Conservation (phyloP, 1,140 invertebrate genomes). For the Heliconius melpomene region DNA sequence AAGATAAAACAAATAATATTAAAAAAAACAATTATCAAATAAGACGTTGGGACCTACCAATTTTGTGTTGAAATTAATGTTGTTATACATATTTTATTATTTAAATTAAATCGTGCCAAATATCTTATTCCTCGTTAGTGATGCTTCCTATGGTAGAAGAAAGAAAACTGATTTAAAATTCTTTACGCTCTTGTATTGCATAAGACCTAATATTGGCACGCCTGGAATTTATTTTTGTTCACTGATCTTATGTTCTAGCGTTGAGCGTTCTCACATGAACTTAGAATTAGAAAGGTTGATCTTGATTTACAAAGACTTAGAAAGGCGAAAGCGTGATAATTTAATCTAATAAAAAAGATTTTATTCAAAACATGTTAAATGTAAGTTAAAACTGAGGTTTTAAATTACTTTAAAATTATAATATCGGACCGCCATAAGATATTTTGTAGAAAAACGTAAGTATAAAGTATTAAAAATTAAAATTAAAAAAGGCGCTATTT, state of each 20-base stretch:
- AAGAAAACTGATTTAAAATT: conserved; percentile 4
- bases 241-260: neutral
- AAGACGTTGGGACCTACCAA: conserved; percentile 34
- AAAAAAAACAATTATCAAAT: neutral
- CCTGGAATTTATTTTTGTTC: conserved; percentile 26
- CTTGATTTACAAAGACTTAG: neutral
- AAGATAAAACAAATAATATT: neutral
- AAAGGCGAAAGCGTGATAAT: neutral
- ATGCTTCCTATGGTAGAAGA: neutral
- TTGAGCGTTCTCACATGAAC: neutral
- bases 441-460: neutral
- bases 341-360: neutral
- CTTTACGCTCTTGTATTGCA: conserved; percentile 22
- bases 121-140: neutral
- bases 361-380: neutral
- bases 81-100: conserved; percentile 27
- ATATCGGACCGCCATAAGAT: neutral
- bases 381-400: neutral
- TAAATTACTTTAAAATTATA: neutral
- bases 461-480: no score
- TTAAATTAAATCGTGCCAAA: neutral
- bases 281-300: neutral
- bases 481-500: neutral
- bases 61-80: conserved; percentile 36
- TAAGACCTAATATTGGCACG: conserved; percentile 13